Percentiles rank a stretch among this genome's conserved stretches.
Conservation (phyloP, 2,888 invertebrate genomes). For the Ectemnius cavifrons region DNA sequence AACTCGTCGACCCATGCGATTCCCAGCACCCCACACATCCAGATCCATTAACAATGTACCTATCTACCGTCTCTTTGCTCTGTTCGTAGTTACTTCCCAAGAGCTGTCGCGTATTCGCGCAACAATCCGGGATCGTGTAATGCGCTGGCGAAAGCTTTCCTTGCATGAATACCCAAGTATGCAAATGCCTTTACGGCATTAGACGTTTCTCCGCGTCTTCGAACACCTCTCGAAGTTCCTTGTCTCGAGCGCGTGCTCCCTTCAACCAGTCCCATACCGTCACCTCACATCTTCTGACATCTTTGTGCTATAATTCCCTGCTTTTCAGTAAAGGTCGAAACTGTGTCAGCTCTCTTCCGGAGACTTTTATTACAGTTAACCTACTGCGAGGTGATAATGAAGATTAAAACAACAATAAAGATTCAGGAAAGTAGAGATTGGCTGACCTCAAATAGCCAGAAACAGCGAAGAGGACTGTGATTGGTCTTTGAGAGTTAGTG, state of each 20-base stretch:
- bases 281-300: neutral
- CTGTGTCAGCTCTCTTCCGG: too few species aligned
- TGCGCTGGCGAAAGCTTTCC: slow-evolving; percentile 65
- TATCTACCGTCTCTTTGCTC: slow-evolving; percentile 40
- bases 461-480: neutral
- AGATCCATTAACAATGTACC: slow-evolving; percentile 43
- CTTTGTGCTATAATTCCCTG: neutral
- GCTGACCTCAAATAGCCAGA: neutral
- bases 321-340: too few species aligned
- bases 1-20: neutral
- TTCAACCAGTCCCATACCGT: neutral
- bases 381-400: too few species aligned
- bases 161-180: slow-evolving; percentile 72
- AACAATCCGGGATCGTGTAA: slow-evolving; percentile 69
- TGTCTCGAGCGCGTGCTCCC: slow-evolving; percentile 25
- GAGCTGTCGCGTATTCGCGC: slow-evolving; percentile 56
- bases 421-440: neutral
- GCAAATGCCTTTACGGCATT: slow-evolving; percentile 67
- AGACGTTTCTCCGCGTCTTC: slow-evolving; percentile 63
- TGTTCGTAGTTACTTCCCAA: slow-evolving; percentile 49
- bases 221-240: slow-evolving; percentile 52
- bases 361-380: too few species aligned
- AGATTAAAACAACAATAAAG: too few species aligned
- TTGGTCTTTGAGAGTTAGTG: slow-evolving; percentile 1
- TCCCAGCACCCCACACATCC: slow-evolving; percentile 10